Conservation (phyloP, 2,113 vertebrate genomes). For the Agapornis roseicollis region DNA sequence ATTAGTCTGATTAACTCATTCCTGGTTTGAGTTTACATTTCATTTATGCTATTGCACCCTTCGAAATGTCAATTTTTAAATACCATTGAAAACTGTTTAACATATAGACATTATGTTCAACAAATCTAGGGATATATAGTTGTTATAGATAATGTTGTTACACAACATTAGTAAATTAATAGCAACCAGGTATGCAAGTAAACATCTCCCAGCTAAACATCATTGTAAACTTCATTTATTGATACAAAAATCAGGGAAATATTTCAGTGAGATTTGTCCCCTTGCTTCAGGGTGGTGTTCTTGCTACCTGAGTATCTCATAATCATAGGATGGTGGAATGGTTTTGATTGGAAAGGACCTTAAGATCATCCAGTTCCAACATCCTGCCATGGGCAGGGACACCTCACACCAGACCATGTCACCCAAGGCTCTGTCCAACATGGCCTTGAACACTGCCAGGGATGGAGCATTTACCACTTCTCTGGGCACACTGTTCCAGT, state of each 20-base stretch:
- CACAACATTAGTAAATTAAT: constrained; percentile 25
- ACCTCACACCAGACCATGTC: not conserved
- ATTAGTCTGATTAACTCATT: constrained; percentile 76
- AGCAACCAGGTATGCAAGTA: not conserved
- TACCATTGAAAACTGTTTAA: constrained; percentile 67
- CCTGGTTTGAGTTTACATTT: constrained; percentile 72
- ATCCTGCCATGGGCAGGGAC: not conserved
- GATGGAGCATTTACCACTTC: not conserved
- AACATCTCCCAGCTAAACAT: not conserved
- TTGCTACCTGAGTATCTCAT: not conserved
- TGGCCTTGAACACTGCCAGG: not conserved
- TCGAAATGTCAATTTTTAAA: constrained; percentile 70
- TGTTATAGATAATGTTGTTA: too few species aligned
- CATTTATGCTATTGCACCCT: constrained; percentile 72
- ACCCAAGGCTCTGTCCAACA: not conserved
- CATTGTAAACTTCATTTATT: not conserved
- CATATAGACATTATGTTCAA: constrained; percentile 31
- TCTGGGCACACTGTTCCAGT: not conserved
- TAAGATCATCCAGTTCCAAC: not conserved
- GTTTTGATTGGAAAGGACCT: not conserved
- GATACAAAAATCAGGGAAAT: not conserved
- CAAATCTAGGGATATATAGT: constrained; percentile 19
- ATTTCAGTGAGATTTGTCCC: not conserved
- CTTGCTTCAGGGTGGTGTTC: not conserved
- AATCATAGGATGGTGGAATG: not conserved